A percentile compares a stretch with the other conserved stretches of the same genome.
Evolutionary conservation across 2,888 invertebrate species (phyloP).

Genomic region (Ryuthela nishihirai): DNA sequence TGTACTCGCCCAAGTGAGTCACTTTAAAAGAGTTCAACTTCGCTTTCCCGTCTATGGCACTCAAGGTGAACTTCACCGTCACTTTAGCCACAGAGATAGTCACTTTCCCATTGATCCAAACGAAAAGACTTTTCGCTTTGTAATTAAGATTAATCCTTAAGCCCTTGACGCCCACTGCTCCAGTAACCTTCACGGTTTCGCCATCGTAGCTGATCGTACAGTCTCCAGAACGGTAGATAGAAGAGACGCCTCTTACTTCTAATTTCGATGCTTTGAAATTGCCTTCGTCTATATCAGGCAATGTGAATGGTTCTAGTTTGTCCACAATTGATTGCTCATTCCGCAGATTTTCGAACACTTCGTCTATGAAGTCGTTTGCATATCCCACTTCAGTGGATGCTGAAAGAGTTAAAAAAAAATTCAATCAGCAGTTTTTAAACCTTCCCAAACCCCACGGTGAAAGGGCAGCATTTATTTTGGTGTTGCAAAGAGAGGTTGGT

Average conservation of each 20-base stretch:
- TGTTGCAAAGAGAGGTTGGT: too few species aligned
- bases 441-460: too few species aligned
- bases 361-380: slow-evolving; percentile 30
- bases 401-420: too few species aligned
- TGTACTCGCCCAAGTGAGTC: not conserved
- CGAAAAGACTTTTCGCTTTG: slow-evolving; percentile 29
- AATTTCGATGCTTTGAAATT: slow-evolving; percentile 19
- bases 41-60: not conserved
- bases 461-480: too few species aligned
- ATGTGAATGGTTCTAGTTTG: slow-evolving; percentile 23
- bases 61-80: not conserved
- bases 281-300: slow-evolving; percentile 31
- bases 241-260: slow-evolving; percentile 15
- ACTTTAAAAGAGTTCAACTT: not conserved
- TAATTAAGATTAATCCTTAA: slow-evolving; percentile 14
- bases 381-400: too few species aligned
- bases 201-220: slow-evolving; percentile 32
- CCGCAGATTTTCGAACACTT: slow-evolving; percentile 24
- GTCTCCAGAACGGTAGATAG: slow-evolving; percentile 25
- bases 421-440: too few species aligned
- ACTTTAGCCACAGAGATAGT: not conserved
- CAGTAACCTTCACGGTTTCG: slow-evolving; percentile 14
- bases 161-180: slow-evolving; percentile 24
- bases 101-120: slow-evolving; percentile 36
- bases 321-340: slow-evolving; percentile 21